A percentile compares a stretch with the other conserved stretches of the same genome.
These are phyloP conservation scores for Meandrusa payeni DNA, from an alignment of 2,888 invertebrate genomes.

Conservation along the genomic window DNA sequence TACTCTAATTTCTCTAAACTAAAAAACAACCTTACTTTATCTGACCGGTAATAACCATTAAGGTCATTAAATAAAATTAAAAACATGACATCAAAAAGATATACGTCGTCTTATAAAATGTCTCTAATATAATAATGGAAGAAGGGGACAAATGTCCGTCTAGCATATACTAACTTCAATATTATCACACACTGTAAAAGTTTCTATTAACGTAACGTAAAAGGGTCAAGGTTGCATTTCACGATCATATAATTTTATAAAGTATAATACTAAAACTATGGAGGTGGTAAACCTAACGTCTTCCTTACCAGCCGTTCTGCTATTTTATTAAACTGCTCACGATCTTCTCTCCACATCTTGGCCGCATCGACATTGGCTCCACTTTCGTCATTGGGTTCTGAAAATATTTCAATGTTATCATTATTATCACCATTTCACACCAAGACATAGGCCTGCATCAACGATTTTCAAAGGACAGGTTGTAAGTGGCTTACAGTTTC, in stretches of 20 bases:
- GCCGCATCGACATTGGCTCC: conserved; percentile 99
- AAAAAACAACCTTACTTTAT: too few species aligned
- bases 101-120: too few species aligned
- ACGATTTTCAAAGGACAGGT: too few species aligned
- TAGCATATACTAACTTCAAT: conserved; percentile 6
- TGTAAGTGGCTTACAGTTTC: too few species aligned
- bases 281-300: conserved; percentile 87
- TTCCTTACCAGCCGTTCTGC: conserved; percentile 95
- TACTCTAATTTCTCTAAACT: too few species aligned
- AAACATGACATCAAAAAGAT: too few species aligned
- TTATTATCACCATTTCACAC: too few species aligned
- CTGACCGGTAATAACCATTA: too few species aligned
- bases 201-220: conserved; percentile 1
- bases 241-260: background rate
- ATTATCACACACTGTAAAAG: conserved; percentile 13
- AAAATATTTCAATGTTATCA: too few species aligned
- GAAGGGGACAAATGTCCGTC: background rate
- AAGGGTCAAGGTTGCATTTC: background rate
- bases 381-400: conserved; percentile 99
- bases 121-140: background rate
- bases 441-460: too few species aligned
- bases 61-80: too few species aligned
- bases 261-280: conserved; percentile 31
- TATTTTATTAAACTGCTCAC: conserved; percentile 95
- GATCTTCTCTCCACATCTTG: conserved; percentile 99